Conservation (phyloP, 1,140 invertebrate species). For the Meloidogyne exigua region DNA sequence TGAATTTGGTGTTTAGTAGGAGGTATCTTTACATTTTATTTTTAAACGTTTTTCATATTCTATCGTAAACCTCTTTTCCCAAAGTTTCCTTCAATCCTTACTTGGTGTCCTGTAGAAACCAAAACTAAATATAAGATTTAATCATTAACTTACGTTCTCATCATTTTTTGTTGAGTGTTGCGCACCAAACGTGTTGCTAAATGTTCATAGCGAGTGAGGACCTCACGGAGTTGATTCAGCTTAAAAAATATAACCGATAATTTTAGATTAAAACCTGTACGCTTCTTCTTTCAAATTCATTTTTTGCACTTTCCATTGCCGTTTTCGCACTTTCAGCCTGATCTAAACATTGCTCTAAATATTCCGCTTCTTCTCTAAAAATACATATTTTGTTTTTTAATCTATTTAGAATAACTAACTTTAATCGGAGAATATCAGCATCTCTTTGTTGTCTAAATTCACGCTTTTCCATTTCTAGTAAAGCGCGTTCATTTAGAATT, state of each 20-base stretch:
- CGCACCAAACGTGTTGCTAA: not conserved
- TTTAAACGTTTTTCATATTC: too few relatives aligned
- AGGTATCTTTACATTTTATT: too few relatives aligned
- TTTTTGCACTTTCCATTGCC: conserved; percentile 10
- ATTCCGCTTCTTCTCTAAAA: conserved; percentile 39
- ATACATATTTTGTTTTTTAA: conserved; percentile 4
- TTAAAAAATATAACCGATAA: not conserved
- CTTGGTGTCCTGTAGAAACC: too few relatives aligned
- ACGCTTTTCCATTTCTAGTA: conserved; percentile 37
- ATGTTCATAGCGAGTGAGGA: not conserved
- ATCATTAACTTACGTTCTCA: too few relatives aligned
- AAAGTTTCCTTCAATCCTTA: too few relatives aligned
- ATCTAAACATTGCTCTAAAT: conserved; percentile 33
- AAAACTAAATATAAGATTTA: too few relatives aligned
- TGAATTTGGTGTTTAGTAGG: conserved; percentile 30
- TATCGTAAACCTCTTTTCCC: too few relatives aligned
- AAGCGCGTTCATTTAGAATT: conserved; percentile 42
- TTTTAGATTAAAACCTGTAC: not conserved
- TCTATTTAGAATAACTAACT: conserved; percentile 31
- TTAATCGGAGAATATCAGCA: conserved; percentile 46
- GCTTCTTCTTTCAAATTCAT: conserved; percentile 16
- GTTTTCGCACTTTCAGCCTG: conserved; percentile 6
- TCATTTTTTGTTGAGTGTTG: not conserved
- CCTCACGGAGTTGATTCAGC: not conserved
- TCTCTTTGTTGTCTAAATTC: conserved; percentile 46